These are phyloP conservation scores for Pachycephala philippinensis DNA, from an alignment of 2,113 vertebrate species.

Conservation along the genomic window DNA sequence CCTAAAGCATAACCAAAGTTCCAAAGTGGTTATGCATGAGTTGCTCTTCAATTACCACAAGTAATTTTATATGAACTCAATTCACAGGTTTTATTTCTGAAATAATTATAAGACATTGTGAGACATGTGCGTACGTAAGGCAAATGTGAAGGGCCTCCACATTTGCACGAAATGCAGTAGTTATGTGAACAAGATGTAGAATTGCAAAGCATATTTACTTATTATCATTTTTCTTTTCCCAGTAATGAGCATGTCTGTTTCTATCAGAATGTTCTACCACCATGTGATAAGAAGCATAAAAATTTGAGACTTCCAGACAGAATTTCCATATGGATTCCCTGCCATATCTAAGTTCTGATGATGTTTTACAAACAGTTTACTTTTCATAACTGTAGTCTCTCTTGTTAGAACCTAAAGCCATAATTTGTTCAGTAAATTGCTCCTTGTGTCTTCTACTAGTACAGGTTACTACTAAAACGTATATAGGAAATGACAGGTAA, in stretches of 20 bases:
- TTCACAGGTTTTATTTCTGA: background rate
- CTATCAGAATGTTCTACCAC: background rate
- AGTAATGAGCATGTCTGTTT: background rate
- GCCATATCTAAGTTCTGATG: background rate
- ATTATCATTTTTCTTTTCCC: background rate
- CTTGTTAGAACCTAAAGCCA: background rate
- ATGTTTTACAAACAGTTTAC: background rate
- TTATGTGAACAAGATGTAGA: background rate
- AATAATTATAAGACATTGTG: background rate
- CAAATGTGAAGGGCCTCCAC: background rate
- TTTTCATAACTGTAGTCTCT: background rate
- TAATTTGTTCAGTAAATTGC: background rate
- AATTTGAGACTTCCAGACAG: background rate
- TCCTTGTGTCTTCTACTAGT: background rate
- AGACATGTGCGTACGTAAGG: background rate
- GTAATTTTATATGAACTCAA: background rate
- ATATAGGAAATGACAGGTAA: background rate
- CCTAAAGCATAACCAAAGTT: background rate
- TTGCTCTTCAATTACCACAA: background rate
- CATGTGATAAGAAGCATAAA: background rate
- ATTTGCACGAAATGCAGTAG: background rate
- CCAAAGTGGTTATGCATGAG: background rate
- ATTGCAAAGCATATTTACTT: background rate
- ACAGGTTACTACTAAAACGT: background rate
- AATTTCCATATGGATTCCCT: background rate